Evolutionary conservation across 2,888 invertebrate genomes (phyloP).

Genomic region (Brachypterus glaber): DNA sequence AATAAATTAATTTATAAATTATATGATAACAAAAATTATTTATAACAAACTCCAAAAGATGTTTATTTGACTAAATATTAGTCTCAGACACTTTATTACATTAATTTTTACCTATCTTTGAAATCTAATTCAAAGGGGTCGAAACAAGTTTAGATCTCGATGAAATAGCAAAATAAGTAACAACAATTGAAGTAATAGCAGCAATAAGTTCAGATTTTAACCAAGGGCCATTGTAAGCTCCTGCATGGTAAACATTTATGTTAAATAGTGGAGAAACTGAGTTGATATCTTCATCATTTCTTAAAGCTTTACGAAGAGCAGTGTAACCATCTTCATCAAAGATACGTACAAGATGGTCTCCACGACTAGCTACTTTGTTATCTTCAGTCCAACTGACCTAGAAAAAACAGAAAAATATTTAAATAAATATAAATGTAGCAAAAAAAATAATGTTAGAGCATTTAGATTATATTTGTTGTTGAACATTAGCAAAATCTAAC

Average conservation of each 20-base stretch:
- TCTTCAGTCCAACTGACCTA: conserved; percentile 94
- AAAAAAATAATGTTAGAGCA: too few species aligned
- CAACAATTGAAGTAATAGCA: conserved; percentile 61
- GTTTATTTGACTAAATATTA: too few species aligned
- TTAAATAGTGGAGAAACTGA: conserved; percentile 61
- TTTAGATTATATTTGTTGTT: too few species aligned
- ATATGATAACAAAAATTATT: too few species aligned
- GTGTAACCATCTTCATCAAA: conserved; percentile 91
- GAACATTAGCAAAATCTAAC: too few species aligned
- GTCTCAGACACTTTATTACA: too few species aligned
- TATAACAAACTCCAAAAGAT: too few species aligned
- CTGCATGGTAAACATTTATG: conserved; percentile 62
- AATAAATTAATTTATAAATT: too few species aligned
- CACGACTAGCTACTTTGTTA: conserved; percentile 68
- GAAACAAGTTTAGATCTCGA: conserved; percentile 64
- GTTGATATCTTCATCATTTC: conserved; percentile 59
- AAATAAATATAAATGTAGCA: conserved; percentile 1
- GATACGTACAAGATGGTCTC: conserved; percentile 69
- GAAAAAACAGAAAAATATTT: conserved; percentile 11
- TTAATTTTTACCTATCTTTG: too few species aligned
- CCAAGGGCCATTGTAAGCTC: conserved; percentile 86
- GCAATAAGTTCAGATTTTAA: conserved; percentile 88
- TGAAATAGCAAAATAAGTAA: conserved; percentile 80
- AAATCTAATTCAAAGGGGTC: too few species aligned
- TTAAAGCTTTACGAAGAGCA: conserved; percentile 70